Conservation (phyloP, 2,797 vertebrate genomes). For the Syngnathus rostellatus region DNA sequence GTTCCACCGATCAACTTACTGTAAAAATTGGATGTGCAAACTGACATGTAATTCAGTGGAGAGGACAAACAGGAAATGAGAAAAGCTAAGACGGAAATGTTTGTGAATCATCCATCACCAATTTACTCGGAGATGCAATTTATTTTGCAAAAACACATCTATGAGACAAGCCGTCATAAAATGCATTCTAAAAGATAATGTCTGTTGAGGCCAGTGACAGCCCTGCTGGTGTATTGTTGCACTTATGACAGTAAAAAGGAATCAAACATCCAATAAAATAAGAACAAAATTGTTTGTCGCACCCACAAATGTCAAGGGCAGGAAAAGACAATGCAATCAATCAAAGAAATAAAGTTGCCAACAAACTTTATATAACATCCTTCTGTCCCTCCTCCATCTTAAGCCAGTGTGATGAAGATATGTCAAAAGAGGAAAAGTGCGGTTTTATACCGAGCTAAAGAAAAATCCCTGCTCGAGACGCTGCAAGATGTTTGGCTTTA, state of each 20-base stretch:
- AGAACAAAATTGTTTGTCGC: constrained; percentile 61
- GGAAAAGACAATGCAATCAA: constrained; percentile 63
- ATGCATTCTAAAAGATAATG: constrained; percentile 33
- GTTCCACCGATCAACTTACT: neutral
- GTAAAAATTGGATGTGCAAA: constrained; percentile 11
- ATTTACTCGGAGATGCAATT: constrained; percentile 53
- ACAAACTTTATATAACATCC: constrained; percentile 50
- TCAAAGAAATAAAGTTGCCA: constrained; percentile 63
- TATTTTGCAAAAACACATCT: constrained; percentile 43
- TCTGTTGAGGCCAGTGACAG: constrained; percentile 46
- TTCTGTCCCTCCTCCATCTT: constrained; percentile 37
- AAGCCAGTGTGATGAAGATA: constrained; percentile 39
- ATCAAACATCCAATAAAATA: constrained; percentile 60
- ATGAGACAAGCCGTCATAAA: constrained; percentile 29
- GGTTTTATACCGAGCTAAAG: constrained; percentile 39
- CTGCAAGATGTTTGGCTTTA: constrained; percentile 39
- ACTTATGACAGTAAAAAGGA: constrained; percentile 45
- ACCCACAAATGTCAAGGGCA: constrained; percentile 41
- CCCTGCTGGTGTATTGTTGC: constrained; percentile 36
- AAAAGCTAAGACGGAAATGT: constrained; percentile 7
- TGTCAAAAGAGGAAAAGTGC: constrained; percentile 29
- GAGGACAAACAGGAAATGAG: constrained; percentile 21
- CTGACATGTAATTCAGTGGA: constrained; percentile 31
- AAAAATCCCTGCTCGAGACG: constrained; percentile 36
- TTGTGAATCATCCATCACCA: constrained; percentile 56